phyloP scores from a whole-genome alignment of 1,140 invertebrate genomes.

The Neocloeon triangulifer region DNA sequence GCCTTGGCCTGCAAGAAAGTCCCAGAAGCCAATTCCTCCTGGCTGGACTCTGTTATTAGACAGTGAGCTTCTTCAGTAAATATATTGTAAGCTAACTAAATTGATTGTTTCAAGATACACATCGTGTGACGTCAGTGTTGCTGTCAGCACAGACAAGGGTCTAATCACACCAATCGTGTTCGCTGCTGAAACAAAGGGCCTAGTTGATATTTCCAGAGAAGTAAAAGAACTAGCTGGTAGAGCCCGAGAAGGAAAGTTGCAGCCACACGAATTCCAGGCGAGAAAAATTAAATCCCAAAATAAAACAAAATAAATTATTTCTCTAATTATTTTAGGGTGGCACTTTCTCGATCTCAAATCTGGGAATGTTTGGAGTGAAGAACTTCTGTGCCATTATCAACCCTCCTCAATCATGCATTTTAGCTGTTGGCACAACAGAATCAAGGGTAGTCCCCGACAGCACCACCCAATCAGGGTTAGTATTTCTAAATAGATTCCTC shows the following conservation, averaged over 20 bases:
- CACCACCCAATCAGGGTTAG: conserved; percentile 19
- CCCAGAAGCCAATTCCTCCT: conserved; percentile 87
- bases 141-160: conserved; percentile 86
- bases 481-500: too few relatives aligned
- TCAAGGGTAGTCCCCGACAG: conserved; percentile 24
- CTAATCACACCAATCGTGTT: conserved; percentile 96
- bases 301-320: conserved; percentile 4
- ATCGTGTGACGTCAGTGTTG: conserved; percentile 87
- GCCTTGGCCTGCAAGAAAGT: conserved; percentile 80
- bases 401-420: conserved; percentile 43
- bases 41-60: conserved; percentile 86
- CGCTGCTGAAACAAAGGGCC: conserved; percentile 76
- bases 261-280: conserved; percentile 94
- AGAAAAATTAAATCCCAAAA: conserved; percentile 22
- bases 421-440: conserved; percentile 35
- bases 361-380: conserved; percentile 93
- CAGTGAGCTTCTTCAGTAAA: conserved; percentile 38
- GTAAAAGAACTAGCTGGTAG: conserved; percentile 69
- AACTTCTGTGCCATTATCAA: conserved; percentile 44
- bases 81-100: neutral
- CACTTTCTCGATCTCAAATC: conserved; percentile 75
- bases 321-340: conserved; percentile 25
- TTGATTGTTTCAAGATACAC: conserved; percentile 35
- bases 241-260: conserved; percentile 81
- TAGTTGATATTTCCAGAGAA: conserved; percentile 67